Conservation (phyloP, 2,888 invertebrate genomes). For the Ophion ellenae region DNA sequence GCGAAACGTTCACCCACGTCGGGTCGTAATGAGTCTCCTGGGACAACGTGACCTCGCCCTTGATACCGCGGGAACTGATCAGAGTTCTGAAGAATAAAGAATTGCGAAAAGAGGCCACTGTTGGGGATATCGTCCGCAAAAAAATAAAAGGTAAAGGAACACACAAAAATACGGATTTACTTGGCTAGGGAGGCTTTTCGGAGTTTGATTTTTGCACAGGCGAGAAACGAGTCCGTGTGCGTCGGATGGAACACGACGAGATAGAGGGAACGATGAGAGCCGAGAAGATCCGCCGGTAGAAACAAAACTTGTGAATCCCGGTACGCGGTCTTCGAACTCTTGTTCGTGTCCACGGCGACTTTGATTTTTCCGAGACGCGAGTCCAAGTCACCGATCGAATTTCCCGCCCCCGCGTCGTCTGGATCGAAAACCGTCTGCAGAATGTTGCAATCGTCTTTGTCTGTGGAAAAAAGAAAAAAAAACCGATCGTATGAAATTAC, state of each 20-base stretch:
- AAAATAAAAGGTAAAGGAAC: slow-evolving; percentile 8
- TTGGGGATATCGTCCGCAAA: background rate
- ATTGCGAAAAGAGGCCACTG: background rate
- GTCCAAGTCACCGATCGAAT: slow-evolving; percentile 92
- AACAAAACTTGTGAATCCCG: slow-evolving; percentile 90
- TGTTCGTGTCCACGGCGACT: slow-evolving; percentile 87
- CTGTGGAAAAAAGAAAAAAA: slow-evolving; percentile 70
- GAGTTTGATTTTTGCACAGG: slow-evolving; percentile 92
- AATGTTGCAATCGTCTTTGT: slow-evolving; percentile 90
- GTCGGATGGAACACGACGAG: slow-evolving; percentile 92
- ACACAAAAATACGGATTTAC: slow-evolving; percentile 84
- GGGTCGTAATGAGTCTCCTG: slow-evolving; percentile 94
- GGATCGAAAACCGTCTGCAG: slow-evolving; percentile 94
- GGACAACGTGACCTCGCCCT: slow-evolving; percentile 90
- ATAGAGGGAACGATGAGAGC: slow-evolving; percentile 91
- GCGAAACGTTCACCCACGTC: slow-evolving; percentile 90
- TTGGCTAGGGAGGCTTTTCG: slow-evolving; percentile 88
- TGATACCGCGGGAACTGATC: slow-evolving; percentile 91
- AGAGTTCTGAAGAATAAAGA: slow-evolving; percentile 85
- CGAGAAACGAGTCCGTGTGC: slow-evolving; percentile 90
- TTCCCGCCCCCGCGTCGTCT: slow-evolving; percentile 88
- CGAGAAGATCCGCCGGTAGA: slow-evolving; percentile 90
- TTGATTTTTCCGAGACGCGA: slow-evolving; percentile 90
- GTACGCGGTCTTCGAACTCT: slow-evolving; percentile 86
- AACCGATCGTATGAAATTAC: background rate